These are phyloP conservation scores for Apostichopus parvimensis DNA, from an alignment of 35 echinoderm and acorn worm species.

Conservation along the genomic window DNA sequence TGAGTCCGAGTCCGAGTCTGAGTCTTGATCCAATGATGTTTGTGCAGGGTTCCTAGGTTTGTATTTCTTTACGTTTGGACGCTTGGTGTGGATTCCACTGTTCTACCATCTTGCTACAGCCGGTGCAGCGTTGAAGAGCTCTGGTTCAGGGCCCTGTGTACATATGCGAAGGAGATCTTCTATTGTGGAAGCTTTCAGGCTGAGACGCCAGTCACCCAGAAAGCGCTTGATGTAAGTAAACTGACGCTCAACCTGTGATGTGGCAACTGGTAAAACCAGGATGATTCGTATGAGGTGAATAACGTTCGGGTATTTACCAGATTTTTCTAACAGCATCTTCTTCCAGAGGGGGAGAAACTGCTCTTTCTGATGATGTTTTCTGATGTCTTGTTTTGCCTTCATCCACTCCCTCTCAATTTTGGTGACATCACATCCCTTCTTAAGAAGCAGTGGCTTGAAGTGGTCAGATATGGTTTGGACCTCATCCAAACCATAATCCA, in stretches of 20 bases:
- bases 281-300: too few species aligned
- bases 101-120: conserved; percentile 56
- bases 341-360: conserved; percentile 36
- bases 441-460: too few species aligned
- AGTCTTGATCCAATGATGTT: too few species aligned
- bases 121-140: conserved; percentile 28
- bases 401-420: conserved; percentile 38
- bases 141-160: conserved; percentile 49
- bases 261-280: too few species aligned
- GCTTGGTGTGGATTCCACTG: too few species aligned
- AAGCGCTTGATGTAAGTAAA: too few species aligned
- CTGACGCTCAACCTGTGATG: too few species aligned
- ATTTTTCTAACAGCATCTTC: conserved; percentile 22
- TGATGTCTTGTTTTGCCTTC: conserved; percentile 25
- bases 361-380: background rate
- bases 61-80: too few species aligned
- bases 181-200: conserved; percentile 1
- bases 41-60: too few species aligned
- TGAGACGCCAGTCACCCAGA: too few species aligned
- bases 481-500: conserved; percentile 38
- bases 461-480: background rate
- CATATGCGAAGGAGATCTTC: conserved; percentile 63
- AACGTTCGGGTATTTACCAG: background rate
- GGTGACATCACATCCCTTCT: conserved; percentile 14
- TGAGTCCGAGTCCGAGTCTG: too few species aligned